Evolutionary conservation across 2,888 invertebrate genomes (phyloP).

Genomic region (Cistogaster globosa): DNA sequence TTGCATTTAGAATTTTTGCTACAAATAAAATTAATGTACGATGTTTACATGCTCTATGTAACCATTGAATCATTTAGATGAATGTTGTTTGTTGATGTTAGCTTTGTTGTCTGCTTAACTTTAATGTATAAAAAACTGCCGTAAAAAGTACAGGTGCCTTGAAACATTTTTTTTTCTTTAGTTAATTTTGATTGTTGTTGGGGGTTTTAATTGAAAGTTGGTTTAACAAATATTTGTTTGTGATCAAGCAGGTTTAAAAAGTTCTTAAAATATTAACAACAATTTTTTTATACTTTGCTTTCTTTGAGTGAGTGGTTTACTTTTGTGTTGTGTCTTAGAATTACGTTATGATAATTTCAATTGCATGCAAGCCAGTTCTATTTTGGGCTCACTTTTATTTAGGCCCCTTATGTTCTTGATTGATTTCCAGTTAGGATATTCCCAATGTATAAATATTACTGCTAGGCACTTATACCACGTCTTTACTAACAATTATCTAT

Average conservation of each 20-base stretch:
- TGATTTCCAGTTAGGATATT: too few relatives aligned
- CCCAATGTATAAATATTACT: too few relatives aligned
- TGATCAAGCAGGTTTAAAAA: conserved; percentile 18
- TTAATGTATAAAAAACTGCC: conserved; percentile 62
- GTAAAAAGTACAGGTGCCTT: conserved; percentile 69
- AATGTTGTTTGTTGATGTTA: conserved; percentile 64
- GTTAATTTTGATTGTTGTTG: conserved; percentile 10
- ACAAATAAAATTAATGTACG: conserved; percentile 70
- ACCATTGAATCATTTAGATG: conserved; percentile 71
- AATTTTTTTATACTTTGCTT: background rate
- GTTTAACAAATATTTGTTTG: conserved; percentile 22
- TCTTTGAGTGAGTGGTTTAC: too few relatives aligned
- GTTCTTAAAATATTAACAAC: background rate
- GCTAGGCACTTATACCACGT: too few relatives aligned
- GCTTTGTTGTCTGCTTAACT: conserved; percentile 47
- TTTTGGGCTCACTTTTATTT: too few relatives aligned
- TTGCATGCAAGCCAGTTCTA: too few relatives aligned
- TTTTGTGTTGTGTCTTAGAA: too few relatives aligned
- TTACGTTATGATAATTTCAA: too few relatives aligned
- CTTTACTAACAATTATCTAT: too few relatives aligned
- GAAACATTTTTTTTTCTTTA: conserved; percentile 9
- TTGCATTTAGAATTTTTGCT: conserved; percentile 47
- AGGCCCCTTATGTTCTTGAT: too few relatives aligned
- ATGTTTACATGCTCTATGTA: conserved; percentile 72
- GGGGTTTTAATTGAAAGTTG: conserved; percentile 59